Conservation (phyloP, 2,113 vertebrate species). For the Ophiodon elongatus region DNA sequence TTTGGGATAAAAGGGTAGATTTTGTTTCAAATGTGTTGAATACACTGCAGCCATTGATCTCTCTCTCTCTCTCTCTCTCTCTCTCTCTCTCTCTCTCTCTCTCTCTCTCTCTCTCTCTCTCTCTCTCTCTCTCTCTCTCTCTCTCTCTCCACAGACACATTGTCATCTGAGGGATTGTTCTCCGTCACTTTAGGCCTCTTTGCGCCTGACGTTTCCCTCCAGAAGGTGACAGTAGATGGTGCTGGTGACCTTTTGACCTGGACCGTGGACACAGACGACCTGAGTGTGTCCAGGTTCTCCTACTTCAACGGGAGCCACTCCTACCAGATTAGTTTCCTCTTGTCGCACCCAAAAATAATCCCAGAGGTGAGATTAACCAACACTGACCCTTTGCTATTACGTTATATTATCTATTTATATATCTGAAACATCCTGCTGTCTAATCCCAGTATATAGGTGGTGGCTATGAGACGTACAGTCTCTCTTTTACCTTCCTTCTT, state of each 20-base stretch:
- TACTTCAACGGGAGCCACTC: conserved; percentile 58
- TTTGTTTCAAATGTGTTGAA: too few species aligned
- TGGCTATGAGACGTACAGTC: conserved; percentile 50
- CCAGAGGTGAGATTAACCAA: conserved; percentile 55
- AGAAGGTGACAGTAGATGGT: conserved; percentile 49
- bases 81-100: not conserved
- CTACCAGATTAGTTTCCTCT: conserved; percentile 45
- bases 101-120: not conserved
- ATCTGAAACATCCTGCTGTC: conserved; percentile 6
- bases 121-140: not conserved
- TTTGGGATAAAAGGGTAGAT: too few species aligned
- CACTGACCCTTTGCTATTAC: not conserved
- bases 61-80: not conserved
- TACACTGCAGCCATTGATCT: not conserved
- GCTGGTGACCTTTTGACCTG: conserved; percentile 51
- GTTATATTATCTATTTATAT: too few species aligned
- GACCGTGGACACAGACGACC: conserved; percentile 35
- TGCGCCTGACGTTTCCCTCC: conserved; percentile 58
- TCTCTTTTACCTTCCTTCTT: conserved; percentile 61
- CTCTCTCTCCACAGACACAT: conserved; percentile 32
- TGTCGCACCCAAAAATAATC: conserved; percentile 63
- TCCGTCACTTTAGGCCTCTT: conserved; percentile 60
- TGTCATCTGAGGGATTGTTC: conserved; percentile 31
- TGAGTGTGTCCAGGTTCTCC: conserved; percentile 40
- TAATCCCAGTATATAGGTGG: conserved; percentile 57